Evolutionary conservation across 2,888 invertebrate species (phyloP), one percentile per base, ranked within the genome.

Genomic region (Exephanes ischioxanthus): DNA sequence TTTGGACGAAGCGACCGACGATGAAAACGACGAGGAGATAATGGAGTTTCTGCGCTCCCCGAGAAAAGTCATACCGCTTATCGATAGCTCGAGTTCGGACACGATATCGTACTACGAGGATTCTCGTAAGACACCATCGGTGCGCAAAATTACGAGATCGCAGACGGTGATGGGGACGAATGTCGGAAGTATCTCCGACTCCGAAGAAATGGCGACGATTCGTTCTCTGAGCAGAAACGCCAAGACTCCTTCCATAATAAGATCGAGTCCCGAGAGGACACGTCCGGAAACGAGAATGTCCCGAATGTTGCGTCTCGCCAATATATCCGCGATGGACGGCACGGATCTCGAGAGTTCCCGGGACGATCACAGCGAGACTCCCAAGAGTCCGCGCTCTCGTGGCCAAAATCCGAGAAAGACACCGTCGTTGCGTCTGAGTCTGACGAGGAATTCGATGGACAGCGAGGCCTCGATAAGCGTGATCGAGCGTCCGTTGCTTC

Each of bases 1-100:
- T 73, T 30, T 61, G 55, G 71, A 75, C 33, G 51, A 63, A 48
- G 19, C 71, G 5, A 72, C 48, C 63, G 73, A 77, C 2, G 79
- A 67, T 7, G 83, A 78, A 33, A 81, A 86, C 11, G 86, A 86
- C 19, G 72, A 80, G 26, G 86, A 86, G 14, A 80, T 83, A n/a
- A 80, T 86, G 6, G 45, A 33, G 19, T 80, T 83, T 22, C 19
- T 83, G 3, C 53, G 67, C 11, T 19, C 48, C 6, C 67, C 45
- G 11, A 53, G 85, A 61, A 76, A 68, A 73, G 2, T 11, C 0
- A 71, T 53, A 33, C 37, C 61, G 3, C 26, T 7, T 6, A 72
- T 68, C 5, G 30, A 63, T 9, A 77, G 48, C 26, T 33, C 61
- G 11, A n/a, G 33, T 5, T 67, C 68, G 37, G 48, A 66, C 2